Evolutionary conservation across 2,797 vertebrate genomes (phyloP), one percentile per base, ranked within the genome.

Genomic region (Moxostoma hubbsi): DNA sequence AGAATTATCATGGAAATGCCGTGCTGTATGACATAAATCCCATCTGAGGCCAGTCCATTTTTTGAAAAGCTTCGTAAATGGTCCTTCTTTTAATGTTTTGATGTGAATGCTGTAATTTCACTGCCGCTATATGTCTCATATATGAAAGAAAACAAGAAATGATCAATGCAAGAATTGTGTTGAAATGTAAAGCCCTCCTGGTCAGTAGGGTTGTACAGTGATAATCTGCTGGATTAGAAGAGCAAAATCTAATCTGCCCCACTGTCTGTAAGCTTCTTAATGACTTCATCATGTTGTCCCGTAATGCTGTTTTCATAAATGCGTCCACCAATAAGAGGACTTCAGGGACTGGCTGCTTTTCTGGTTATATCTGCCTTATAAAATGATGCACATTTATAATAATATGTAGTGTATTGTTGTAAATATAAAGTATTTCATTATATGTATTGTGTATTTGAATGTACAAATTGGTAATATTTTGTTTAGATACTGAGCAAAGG

Each of bases 201-300:
- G 87, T 89, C 91, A 87, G 85, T 88, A 89, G 87, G 85, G 81
- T 89, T 86, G 90, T 88, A 84, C 85, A 82, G 65, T 84, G 88
- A 88, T 94, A 94, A 95, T 94, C 93, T 93, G 86, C 43, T 77
- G 91, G 93, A 94, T 94, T 95, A 94, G 90, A 91, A 89, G 88
- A 93, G 89, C 90, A 93, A 92, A 93, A 90, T 91, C 93, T 92
- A 92, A 94, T 94, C 93, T 93, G 89, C 79, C 86, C 87, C 88
- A 89, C 90, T 80, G 91, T 90, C 89, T 91, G 89, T 94, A 94
- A 94, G 90, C 92, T 93, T 90, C 94, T 94, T 94, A 94, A 93
- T 93, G 92, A 92, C 92, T 91, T 91, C 90, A 92, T 90, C 72
- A 82, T 82, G 68, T 86, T 87, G 87, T 84, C 87, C 87, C 84